Evolutionary conservation across 2,888 invertebrate species (phyloP), one percentile per base, ranked within the genome.

Genomic region (Archaeoteleia sp.): DNA sequence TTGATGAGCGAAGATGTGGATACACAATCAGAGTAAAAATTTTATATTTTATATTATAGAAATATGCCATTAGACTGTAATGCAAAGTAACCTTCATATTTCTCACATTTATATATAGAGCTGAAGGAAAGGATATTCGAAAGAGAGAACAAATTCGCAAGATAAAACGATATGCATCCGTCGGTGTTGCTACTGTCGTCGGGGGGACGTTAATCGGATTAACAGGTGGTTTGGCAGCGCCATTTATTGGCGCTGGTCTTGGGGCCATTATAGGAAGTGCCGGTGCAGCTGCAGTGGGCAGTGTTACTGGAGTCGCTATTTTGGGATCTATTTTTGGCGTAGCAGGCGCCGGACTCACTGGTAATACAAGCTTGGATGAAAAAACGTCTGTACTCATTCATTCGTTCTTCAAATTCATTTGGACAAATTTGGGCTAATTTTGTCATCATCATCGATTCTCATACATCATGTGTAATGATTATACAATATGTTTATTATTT

Each of bases 161-260:
- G 78, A 85, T 88, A 12, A 91, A 90, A 78, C 84, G 90, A 30
- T 89, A 88, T 77, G 88, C 89, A 35, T 82, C 90, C 72, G 89
- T 91, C 55, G 90, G 91, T n/a, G 83, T 90, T 30, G 90, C 91
- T 2, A 89, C 90, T 7, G 84, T 91, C 30, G 89, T 90, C 7
- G 91, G 91, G 2, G 91, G 91, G 30, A 88, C 90, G 7, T 80
- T 91, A 32, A 87, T 91, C 65, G 90, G 91, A 34, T 81, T 91
- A 49, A 91, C 91, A 0, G 91, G 91, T 30, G 91, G 91, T 20
- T 83, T 91, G 37, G 91, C 91, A 2, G 91, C 91, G 7, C 91
- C 91, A 7, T 82, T 91, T 6, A 87, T 88, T 65, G 88, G 87
- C n/a, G 83, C 86, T 23, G 88, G 88, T 1, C 86, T 88, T 8